Evolutionary conservation across 2,113 vertebrate genomes (phyloP).

Genomic region (Prochilodus magdalenae): DNA sequence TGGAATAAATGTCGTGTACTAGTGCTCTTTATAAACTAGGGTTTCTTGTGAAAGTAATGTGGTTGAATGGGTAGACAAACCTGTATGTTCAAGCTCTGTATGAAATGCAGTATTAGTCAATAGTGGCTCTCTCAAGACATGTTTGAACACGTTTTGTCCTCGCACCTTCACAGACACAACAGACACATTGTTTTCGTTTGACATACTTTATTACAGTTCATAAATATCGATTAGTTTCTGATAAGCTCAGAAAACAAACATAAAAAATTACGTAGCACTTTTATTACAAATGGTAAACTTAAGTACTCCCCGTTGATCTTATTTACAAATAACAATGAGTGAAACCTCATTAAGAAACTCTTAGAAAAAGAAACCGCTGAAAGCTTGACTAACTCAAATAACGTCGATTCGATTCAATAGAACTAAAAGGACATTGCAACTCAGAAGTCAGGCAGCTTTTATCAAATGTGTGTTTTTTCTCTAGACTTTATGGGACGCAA

Average conservation of each 20-base stretch:
- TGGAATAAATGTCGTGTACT: too few species aligned
- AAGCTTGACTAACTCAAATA: constrained; percentile 89
- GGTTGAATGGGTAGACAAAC: neutral
- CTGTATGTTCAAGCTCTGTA: constrained; percentile 63
- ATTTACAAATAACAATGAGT: constrained; percentile 98
- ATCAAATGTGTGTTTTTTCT: constrained; percentile 63
- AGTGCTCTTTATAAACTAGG: too few species aligned
- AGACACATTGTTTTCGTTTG: constrained; percentile 71
- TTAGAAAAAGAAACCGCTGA: constrained; percentile 94
- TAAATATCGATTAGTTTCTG: constrained; percentile 94
- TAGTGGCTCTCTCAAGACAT: constrained; percentile 69
- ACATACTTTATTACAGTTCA: constrained; percentile 91
- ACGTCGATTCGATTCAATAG: constrained; percentile 86
- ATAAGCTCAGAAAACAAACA: constrained; percentile 89
- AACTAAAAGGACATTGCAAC: constrained; percentile 86
- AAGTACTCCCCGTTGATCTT: constrained; percentile 94
- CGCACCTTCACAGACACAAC: constrained; percentile 56
- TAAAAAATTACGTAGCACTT: constrained; percentile 93
- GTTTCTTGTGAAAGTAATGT: neutral
- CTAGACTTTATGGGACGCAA: constrained; percentile 75
- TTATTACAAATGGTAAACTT: constrained; percentile 99
- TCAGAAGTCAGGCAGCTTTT: constrained; percentile 90
- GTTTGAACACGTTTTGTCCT: constrained; percentile 71
- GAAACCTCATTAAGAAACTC: constrained; percentile 93
- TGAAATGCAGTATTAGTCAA: constrained; percentile 67